These are phyloP conservation scores for Chrysoperla carnea DNA, from an alignment of 1,140 invertebrate species.

Conservation along the genomic window DNA sequence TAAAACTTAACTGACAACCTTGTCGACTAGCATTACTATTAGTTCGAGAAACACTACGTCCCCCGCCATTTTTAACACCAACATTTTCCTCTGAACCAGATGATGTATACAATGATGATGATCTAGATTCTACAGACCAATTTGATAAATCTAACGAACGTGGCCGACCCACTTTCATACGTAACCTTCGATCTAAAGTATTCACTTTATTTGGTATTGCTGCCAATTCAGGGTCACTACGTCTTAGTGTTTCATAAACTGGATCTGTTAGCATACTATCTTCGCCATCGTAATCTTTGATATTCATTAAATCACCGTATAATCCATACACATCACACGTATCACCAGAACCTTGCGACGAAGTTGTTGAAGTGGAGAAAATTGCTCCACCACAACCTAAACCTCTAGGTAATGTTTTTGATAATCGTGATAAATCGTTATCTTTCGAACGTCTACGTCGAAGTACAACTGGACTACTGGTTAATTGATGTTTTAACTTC, in stretches of 20 bases:
- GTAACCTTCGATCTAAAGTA: conserved; percentile 56
- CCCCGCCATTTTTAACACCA: conserved; percentile 35
- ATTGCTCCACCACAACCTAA: conserved; percentile 32
- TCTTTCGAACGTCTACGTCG: conserved; percentile 50
- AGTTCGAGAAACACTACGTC: conserved; percentile 42
- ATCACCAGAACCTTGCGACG: conserved; percentile 38
- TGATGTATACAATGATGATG: conserved; percentile 61
- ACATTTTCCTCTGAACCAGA: conserved; percentile 68
- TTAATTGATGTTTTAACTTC: conserved; percentile 37
- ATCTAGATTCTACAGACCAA: conserved; percentile 73
- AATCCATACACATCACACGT: conserved; percentile 75
- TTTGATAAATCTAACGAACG: conserved; percentile 68
- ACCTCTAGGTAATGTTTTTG: conserved; percentile 60
- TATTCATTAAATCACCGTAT: conserved; percentile 77
- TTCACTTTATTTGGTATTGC: conserved; percentile 63
- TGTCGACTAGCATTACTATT: conserved; percentile 45
- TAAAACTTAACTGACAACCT: conserved; percentile 8
- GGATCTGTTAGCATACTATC: conserved; percentile 48
- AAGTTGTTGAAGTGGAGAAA: conserved; percentile 32
- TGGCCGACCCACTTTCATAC: conserved; percentile 63
- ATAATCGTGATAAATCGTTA: conserved; percentile 42
- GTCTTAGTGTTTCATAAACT: conserved; percentile 51
- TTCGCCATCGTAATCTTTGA: conserved; percentile 72
- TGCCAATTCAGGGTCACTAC: conserved; percentile 66
- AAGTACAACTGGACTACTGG: conserved; percentile 48